Evolutionary conservation across 2,797 vertebrate species (phyloP), one percentile per base, ranked within the genome.

Genomic region (Choloepus didactylus): DNA sequence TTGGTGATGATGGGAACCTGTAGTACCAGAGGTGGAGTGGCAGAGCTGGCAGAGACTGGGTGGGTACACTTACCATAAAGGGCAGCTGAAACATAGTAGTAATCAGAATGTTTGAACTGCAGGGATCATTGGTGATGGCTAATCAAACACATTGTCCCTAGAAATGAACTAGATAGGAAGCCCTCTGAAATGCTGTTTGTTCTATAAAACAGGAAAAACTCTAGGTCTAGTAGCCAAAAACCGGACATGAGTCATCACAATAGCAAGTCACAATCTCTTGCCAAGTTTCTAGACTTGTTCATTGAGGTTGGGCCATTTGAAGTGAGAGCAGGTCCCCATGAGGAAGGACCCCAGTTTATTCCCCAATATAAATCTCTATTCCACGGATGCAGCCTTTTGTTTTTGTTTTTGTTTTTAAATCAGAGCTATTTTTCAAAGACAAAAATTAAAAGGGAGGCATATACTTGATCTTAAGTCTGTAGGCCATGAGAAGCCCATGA

Each of bases 361-460:
- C 11, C 6, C 4, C 21, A 15, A 72, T 14, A 21, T 70, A 54
- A 62, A 31, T 79, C 51, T 27, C 6, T 73, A 3, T 90, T 89
- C 27, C 59, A 12, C 25, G 56, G 46, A 59, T 60, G 18, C 2
- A 56, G 31, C 7, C n/a, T 66, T 84, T 29, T 44, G 23, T 72
- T 60, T 82, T 51, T 59, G 6, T 38, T 14, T 62, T 3, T 35
- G 54, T 14, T 23, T 51, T 59, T 76, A 72, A 93, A 80, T 15
- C 67, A 87, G 67, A 67, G 46, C 38, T 82, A 16, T 80, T 90
- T 91, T 84, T 89, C 35, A 82, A 49, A 64, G 70, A 62, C 83
- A 70, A 75, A 76, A 84, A 35, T 70, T 44, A 67, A 59, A 31
- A 41, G 79, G 80, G 44, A 72, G 8, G 7, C 23, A 29, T 46